Percentiles rank a stretch among this genome's conserved stretches.
Conservation (phyloP, 2,113 vertebrate genomes). For the Poeciliopsis occidentalis region DNA sequence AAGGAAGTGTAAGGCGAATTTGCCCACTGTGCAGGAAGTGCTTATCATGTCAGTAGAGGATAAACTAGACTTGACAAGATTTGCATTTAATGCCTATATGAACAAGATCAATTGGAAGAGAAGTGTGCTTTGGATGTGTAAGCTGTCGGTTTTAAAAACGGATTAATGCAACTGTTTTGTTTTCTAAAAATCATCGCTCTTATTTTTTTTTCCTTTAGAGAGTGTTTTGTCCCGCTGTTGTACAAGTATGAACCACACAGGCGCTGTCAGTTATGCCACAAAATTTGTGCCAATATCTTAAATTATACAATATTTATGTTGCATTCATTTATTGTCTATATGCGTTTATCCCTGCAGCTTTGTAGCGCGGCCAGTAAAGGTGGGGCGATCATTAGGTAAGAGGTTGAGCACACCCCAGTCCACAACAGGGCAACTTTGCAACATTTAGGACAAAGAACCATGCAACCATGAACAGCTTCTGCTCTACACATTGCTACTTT, state of each 20-base stretch:
- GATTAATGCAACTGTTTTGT: not conserved
- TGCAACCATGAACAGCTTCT: not conserved
- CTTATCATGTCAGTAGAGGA: slow-evolving; percentile 59
- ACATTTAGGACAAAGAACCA: not conserved
- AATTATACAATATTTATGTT: not conserved
- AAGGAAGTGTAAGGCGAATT: slow-evolving; percentile 66
- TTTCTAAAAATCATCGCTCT: not conserved
- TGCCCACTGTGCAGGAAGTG: slow-evolving; percentile 37
- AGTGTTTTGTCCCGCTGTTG: not conserved
- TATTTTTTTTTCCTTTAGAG: not conserved
- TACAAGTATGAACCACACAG: not conserved
- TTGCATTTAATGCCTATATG: slow-evolving; percentile 32
- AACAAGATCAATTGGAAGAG: slow-evolving; percentile 8
- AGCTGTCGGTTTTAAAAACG: not conserved
- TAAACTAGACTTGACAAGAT: slow-evolving; percentile 49
- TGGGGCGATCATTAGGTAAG: not conserved
- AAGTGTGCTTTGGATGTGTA: slow-evolving; percentile 5
- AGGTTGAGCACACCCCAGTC: not conserved
- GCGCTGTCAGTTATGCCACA: not conserved
- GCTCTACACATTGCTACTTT: not conserved
- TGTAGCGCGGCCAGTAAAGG: too few species aligned
- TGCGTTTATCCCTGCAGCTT: too few species aligned
- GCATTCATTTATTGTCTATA: not conserved
- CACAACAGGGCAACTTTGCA: not conserved
- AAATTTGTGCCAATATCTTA: not conserved